These are phyloP conservation scores for Oreotrochilus melanogaster DNA, from an alignment of 2,113 vertebrate species.

Conservation along the genomic window DNA sequence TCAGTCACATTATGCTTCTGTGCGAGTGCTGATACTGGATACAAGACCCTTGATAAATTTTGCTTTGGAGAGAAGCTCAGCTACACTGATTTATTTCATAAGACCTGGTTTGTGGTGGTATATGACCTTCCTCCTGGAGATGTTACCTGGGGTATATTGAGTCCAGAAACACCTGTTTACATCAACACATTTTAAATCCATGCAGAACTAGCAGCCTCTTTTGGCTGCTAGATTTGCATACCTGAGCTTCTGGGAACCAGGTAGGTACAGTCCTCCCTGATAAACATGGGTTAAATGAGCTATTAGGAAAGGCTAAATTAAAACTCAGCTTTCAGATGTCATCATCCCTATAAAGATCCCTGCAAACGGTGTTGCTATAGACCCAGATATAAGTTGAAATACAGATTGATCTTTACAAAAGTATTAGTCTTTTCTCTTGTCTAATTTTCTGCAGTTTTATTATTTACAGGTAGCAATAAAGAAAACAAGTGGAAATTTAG, in stretches of 20 bases:
- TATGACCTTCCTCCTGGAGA: neutral
- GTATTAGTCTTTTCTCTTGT: neutral
- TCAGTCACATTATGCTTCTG: neutral
- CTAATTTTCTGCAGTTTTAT: neutral
- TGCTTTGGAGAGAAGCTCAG: neutral
- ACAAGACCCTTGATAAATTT: neutral
- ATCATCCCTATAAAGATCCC: neutral
- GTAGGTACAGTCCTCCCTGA: neutral
- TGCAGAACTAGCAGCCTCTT: neutral
- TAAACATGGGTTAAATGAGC: neutral
- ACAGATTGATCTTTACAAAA: neutral
- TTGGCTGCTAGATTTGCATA: neutral
- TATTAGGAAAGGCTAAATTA: neutral
- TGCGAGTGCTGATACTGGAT: neutral
- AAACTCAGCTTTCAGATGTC: neutral
- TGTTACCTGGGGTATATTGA: neutral
- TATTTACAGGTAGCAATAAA: neutral
- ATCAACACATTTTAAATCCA: neutral
- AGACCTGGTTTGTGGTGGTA: neutral
- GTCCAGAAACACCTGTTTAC: neutral
- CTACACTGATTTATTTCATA: neutral
- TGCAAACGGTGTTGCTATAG: neutral
- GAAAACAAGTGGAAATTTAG: neutral
- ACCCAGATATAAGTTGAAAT: neutral
- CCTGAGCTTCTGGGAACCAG: neutral